phyloP scores from a whole-genome alignment of 2,888 invertebrate species.

The Laothoe populi region DNA sequence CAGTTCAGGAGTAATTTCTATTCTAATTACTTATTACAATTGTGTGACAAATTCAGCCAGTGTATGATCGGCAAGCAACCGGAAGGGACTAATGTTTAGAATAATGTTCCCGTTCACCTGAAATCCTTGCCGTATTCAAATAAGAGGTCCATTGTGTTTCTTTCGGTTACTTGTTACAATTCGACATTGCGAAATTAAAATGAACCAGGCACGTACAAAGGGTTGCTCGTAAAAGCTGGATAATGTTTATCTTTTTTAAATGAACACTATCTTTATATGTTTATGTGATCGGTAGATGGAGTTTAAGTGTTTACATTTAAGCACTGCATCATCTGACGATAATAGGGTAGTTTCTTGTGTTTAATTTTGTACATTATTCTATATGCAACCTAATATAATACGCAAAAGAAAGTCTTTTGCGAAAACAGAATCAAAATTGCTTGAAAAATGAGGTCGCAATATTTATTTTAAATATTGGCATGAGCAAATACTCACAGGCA shows the following conservation, averaged over 20 bases:
- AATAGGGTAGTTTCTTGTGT: no score
- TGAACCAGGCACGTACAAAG: slow-evolving; percentile 30
- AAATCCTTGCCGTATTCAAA: slow-evolving; percentile 47
- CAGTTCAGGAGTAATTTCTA: no score
- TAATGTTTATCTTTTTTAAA: slow-evolving; percentile 6
- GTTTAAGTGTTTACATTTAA: neutral
- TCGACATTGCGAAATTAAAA: slow-evolving; percentile 39
- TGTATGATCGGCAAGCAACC: slow-evolving; percentile 31
- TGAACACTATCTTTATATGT: neutral
- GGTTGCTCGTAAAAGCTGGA: neutral
- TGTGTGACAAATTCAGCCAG: slow-evolving; percentile 10
- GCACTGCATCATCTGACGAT: no score
- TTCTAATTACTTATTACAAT: neutral
- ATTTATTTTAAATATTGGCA: no score
- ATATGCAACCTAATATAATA: no score
- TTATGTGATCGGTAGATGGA: neutral
- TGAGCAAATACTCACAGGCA: no score
- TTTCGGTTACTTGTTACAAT: slow-evolving; percentile 40
- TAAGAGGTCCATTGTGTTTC: slow-evolving; percentile 44
- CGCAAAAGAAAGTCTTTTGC: no score
- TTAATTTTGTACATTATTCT: no score
- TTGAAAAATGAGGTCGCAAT: no score
- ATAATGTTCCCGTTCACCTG: slow-evolving; percentile 39
- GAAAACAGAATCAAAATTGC: no score
- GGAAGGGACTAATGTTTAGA: slow-evolving; percentile 50